phyloP scores from a whole-genome alignment of 2,797 vertebrate species.

The Ptychadena robeensis region DNA sequence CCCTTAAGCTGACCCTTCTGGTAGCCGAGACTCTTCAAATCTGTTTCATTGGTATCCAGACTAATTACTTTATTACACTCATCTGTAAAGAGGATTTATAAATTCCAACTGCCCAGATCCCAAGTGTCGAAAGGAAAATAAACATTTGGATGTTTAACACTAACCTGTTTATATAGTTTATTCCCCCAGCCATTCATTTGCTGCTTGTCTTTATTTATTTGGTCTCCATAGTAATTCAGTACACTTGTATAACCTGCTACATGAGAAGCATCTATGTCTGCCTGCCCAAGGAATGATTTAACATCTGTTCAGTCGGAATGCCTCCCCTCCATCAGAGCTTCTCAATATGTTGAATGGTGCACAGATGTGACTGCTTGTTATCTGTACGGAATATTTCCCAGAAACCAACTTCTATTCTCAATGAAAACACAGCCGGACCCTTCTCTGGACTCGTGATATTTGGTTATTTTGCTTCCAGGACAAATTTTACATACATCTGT shows the following conservation, averaged over 20 bases:
- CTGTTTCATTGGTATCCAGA: not conserved
- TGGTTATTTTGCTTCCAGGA: not conserved
- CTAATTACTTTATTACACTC: not conserved
- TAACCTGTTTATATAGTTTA: slow-evolving; percentile 43
- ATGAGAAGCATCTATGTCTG: slow-evolving; percentile 39
- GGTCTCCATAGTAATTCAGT: slow-evolving; percentile 38
- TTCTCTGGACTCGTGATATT: not conserved
- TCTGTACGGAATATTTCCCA: slow-evolving; percentile 10
- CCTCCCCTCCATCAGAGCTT: slow-evolving; percentile 33
- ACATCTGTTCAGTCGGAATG: slow-evolving; percentile 49
- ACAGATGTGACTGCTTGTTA: slow-evolving; percentile 52
- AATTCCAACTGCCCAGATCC: slow-evolving; percentile 20
- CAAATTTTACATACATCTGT: not conserved
- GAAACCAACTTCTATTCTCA: slow-evolving; percentile 6
- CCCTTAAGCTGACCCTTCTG: not conserved
- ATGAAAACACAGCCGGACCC: slow-evolving; percentile 2
- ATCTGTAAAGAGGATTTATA: slow-evolving; percentile 6
- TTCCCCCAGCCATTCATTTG: slow-evolving; percentile 23
- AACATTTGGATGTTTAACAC: slow-evolving; percentile 23
- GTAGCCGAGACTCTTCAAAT: not conserved
- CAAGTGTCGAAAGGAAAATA: slow-evolving; percentile 23
- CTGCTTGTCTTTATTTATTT: slow-evolving; percentile 36
- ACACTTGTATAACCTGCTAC: slow-evolving; percentile 51
- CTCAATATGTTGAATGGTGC: slow-evolving; percentile 17
- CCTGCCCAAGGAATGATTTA: slow-evolving; percentile 8